Evolutionary conservation across 2,888 invertebrate genomes (phyloP), one percentile per base, ranked within the genome.

Genomic region (Caenorhabditis sinica): DNA sequence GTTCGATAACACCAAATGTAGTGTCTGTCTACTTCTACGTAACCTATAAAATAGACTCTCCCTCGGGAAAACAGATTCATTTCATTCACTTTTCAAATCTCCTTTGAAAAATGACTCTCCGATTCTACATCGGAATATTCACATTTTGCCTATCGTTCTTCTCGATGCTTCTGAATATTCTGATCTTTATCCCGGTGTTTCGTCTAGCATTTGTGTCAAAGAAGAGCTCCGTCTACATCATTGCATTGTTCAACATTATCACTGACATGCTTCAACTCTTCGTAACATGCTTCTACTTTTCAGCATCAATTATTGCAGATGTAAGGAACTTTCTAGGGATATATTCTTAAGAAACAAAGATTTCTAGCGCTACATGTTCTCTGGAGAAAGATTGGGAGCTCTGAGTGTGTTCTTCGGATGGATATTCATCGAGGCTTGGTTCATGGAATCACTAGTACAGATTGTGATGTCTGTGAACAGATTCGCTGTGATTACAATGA

Each of bases 221-320:
- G 8, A 53, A 56, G 23, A 71, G 71, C 20, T 28, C 72, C 4
- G 76, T 77, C n/a, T 86, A 86, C 71, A 76, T 83, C 36, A 81
- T 83, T 65, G 77, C 86, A 1, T 66, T 72, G 3, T 75, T 79
- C 3, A 82, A 83, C 6, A 66, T 86, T 9, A 60, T 73, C 15
- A 73, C 75, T 23, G 86, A 86, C 43, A 17, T 75, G 40, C n/a
- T 83, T 20, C 74, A 76, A 61, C 72, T 83, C 9, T 23, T 72
- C 33, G 53, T 86, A 1, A 80, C 76, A 53, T 43, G 76, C 9
- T 43, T 86, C 6, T 81, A 83, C 56, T 72, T 76, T 30, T 71
- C 80, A 30, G 76, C 75, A 15, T 75, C 81, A 0, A 63, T 77
- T 20, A n/a, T 63, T 2, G 63, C 79, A 23, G 83, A 66, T 53